Evolutionary conservation across 2,113 vertebrate species (phyloP).

Genomic region (Pachycephala philippinensis): DNA sequence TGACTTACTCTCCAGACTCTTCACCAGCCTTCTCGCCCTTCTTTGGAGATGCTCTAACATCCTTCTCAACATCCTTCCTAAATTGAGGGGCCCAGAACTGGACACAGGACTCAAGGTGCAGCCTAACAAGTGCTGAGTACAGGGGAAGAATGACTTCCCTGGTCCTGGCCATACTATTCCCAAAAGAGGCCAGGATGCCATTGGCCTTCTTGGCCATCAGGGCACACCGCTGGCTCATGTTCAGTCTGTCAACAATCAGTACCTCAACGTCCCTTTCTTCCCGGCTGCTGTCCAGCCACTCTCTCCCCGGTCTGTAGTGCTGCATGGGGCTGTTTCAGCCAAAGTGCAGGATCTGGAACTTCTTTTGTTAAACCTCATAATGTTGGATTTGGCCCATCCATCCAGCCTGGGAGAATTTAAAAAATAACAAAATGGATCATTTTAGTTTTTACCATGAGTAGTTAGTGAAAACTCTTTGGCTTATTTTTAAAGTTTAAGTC

Average conservation of each 20-base stretch:
- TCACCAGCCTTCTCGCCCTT: background rate
- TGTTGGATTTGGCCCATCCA: background rate
- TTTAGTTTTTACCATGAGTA: background rate
- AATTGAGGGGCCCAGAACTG: background rate
- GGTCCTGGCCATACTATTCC: too few species aligned
- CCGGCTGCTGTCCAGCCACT: background rate
- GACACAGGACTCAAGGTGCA: background rate
- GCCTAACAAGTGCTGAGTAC: background rate
- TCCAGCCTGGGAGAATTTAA: background rate
- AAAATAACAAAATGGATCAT: background rate
- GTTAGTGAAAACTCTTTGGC: background rate
- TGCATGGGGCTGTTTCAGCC: background rate
- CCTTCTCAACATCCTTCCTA: background rate
- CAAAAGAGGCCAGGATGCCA: background rate
- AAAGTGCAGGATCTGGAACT: background rate
- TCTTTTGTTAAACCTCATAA: background rate
- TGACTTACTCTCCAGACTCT: background rate
- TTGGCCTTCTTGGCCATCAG: background rate
- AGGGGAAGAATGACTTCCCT: background rate
- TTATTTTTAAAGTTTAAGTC: background rate
- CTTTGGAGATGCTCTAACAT: background rate
- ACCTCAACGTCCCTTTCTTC: background rate
- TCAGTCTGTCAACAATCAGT: background rate
- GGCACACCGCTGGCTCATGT: background rate
- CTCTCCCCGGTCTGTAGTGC: background rate